phyloP scores from a whole-genome alignment of 2,113 vertebrate species.

The Bubalus kerabau region DNA sequence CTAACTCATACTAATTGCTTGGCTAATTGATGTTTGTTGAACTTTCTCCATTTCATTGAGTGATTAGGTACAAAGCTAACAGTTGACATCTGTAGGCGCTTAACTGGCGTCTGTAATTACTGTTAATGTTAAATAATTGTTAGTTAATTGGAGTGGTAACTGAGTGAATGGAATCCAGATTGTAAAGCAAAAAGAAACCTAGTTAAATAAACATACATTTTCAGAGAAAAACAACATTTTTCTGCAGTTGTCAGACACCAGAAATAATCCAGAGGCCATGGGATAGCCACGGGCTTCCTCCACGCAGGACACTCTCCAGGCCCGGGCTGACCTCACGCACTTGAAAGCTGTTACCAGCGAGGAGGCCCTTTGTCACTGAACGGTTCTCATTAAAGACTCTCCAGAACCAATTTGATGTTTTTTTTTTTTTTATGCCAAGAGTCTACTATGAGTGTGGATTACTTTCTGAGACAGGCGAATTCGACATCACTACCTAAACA shows the following conservation, averaged over 20 bases:
- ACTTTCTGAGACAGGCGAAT: slow-evolving; percentile 49
- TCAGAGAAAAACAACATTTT: slow-evolving; percentile 81
- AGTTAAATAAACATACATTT: slow-evolving; percentile 87
- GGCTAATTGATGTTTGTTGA: slow-evolving; percentile 92
- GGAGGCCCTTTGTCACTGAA: not conserved
- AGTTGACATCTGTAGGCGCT: slow-evolving; percentile 94
- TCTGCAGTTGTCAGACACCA: slow-evolving; percentile 75
- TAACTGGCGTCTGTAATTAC: slow-evolving; percentile 93
- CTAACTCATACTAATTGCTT: slow-evolving; percentile 90
- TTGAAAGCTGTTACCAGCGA: not conserved
- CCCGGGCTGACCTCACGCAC: not conserved
- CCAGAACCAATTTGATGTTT: not conserved
- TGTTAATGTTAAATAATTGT: slow-evolving; percentile 97
- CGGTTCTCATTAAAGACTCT: not conserved
- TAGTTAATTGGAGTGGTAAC: slow-evolving; percentile 95
- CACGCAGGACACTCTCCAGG: not conserved
- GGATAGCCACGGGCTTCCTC: slow-evolving; percentile 60
- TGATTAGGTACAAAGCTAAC: slow-evolving; percentile 92
- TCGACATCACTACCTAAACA: not conserved
- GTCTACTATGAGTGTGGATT: not conserved
- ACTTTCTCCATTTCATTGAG: slow-evolving; percentile 92
- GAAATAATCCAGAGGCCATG: slow-evolving; percentile 67
- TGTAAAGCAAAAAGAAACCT: slow-evolving; percentile 82
- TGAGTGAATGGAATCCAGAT: slow-evolving; percentile 88
- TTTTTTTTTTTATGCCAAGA: not conserved